Conservation (phyloP, 2,888 invertebrate genomes). For the Iphiclides podalirius region DNA sequence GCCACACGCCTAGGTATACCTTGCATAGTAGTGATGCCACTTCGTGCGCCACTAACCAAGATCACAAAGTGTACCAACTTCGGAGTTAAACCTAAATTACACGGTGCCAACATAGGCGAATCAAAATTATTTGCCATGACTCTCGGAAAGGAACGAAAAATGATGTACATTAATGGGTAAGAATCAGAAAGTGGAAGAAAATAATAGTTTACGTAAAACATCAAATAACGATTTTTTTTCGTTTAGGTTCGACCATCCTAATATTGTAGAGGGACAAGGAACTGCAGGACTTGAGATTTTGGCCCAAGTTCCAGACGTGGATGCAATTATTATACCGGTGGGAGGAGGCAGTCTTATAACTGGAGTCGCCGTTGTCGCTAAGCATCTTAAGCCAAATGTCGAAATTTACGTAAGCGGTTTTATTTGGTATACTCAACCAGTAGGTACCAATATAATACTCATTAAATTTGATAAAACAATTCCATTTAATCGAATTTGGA, state of each 20-base stretch:
- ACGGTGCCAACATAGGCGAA: constrained; percentile 89
- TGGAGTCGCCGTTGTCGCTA: constrained; percentile 91
- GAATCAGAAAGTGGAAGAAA: no score
- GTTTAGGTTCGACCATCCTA: constrained; percentile 92
- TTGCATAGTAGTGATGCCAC: constrained; percentile 90
- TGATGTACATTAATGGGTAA: constrained; percentile 93
- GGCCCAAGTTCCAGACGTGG: constrained; percentile 91
- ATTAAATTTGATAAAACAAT: no score
- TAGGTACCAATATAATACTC: no score
- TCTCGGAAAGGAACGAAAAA: constrained; percentile 84
- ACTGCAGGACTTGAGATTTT: constrained; percentile 95
- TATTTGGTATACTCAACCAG: no score
- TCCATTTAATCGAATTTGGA: no score
- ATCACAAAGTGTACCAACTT: constrained; percentile 89
- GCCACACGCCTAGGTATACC: constrained; percentile 82
- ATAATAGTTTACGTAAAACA: no score
- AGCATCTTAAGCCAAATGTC: constrained; percentile 89
- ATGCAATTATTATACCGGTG: constrained; percentile 93
- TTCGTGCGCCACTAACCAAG: constrained; percentile 93
- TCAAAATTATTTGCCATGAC: constrained; percentile 88
- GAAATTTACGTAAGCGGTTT: constrained; percentile 88
- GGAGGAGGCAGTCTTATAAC: constrained; percentile 95
- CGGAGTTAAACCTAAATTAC: constrained; percentile 89
- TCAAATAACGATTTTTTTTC: background rate
- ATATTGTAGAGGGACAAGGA: constrained; percentile 96